phyloP scores from a whole-genome alignment of 2,797 vertebrate species.

The Gorsachius magnificus region DNA sequence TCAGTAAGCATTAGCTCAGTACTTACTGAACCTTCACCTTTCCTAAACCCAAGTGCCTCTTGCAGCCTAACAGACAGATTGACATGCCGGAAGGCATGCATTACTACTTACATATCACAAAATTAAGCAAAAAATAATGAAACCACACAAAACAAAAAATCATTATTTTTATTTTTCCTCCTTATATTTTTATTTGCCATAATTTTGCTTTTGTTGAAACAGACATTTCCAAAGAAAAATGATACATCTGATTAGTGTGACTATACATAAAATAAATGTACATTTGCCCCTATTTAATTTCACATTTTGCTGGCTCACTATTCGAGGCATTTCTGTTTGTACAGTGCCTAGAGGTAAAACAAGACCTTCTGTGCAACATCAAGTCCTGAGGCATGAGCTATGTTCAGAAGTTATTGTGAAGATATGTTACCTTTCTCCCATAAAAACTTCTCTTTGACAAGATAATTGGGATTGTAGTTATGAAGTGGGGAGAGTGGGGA shows the following conservation, averaged over 20 bases:
- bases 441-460: constrained; percentile 4
- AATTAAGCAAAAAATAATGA: constrained; percentile 11
- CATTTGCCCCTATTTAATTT: constrained; percentile 4
- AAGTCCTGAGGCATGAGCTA: background rate
- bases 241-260: background rate
- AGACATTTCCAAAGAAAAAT: constrained; percentile 19
- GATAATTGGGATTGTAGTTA: constrained; percentile 2
- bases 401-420: constrained; percentile 4
- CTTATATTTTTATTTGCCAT: background rate
- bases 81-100: background rate
- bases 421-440: constrained; percentile 24
- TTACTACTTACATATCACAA: background rate
- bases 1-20: background rate
- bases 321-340: constrained; percentile 2
- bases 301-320: background rate
- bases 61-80: background rate
- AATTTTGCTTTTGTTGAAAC: constrained; percentile 23
- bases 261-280: background rate
- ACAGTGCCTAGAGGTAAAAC: constrained; percentile 15
- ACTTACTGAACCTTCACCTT: background rate
- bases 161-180: background rate
- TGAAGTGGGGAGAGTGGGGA: background rate
- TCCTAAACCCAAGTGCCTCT: background rate
- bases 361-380: background rate
- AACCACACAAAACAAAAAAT: background rate